phyloP scores from a whole-genome alignment of 2,113 vertebrate species.

The Hemiscyllium ocellatum region DNA sequence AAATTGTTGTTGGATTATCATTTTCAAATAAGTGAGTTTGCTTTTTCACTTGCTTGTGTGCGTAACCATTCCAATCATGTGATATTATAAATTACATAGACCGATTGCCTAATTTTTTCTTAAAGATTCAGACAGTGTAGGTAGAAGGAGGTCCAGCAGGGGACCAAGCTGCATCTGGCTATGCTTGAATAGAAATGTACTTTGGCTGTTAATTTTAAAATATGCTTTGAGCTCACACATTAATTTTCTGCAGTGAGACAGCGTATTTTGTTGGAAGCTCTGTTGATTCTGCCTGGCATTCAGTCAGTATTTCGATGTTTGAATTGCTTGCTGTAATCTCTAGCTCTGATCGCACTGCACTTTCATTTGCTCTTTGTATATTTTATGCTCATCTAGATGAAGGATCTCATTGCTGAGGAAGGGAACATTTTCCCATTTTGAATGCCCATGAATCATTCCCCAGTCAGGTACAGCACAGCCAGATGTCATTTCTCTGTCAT shows the following conservation, averaged over 20 bases:
- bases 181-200: background rate
- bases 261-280: background rate
- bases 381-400: background rate
- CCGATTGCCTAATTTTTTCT: background rate
- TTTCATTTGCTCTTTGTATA: background rate
- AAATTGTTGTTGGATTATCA: background rate
- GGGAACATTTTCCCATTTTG: background rate
- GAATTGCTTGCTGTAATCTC: background rate
- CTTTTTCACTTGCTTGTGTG: background rate
- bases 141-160: constrained; percentile 10
- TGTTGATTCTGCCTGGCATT: background rate
- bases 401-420: background rate
- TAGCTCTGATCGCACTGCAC: background rate
- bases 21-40: background rate
- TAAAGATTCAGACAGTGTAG: background rate
- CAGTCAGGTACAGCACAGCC: background rate
- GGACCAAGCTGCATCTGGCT: constrained; percentile 21
- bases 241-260: background rate
- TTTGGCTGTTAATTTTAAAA: background rate
- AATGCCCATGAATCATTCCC: constrained; percentile 16
- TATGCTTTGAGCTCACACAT: background rate
- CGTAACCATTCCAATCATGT: background rate
- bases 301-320: background rate
- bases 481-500: background rate
- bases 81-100: constrained; percentile 3